Percentiles rank a stretch among this genome's conserved stretches.
Evolutionary conservation across 30 jellyfish, hydroid and myxozoan genomes (phyloP).

Genomic region (Kudoa iwatai): DNA sequence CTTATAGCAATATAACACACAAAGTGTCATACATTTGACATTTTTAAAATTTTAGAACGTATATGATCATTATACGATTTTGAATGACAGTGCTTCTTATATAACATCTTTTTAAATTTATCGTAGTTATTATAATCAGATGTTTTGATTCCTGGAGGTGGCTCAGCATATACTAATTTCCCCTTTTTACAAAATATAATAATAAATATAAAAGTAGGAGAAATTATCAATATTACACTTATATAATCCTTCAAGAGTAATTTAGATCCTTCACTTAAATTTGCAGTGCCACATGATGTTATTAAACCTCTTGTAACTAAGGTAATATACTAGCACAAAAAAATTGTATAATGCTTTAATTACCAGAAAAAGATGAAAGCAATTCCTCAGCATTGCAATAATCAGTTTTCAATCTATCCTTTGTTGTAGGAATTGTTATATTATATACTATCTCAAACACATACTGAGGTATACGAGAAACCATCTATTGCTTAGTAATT

Average conservation of each 20-base stretch:
- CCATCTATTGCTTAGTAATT: too few relatives aligned
- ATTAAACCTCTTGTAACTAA: constrained; percentile 50
- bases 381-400: neutral
- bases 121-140: too few relatives aligned
- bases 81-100: too few relatives aligned
- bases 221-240: constrained; percentile 3
- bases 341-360: neutral
- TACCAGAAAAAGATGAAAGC: neutral
- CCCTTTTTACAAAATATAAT: constrained; percentile 8
- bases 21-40: too few relatives aligned
- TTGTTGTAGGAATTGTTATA: neutral
- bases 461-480: too few relatives aligned
- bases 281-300: constrained; percentile 67
- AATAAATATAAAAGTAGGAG: neutral
- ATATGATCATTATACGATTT: too few relatives aligned
- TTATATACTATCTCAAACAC: neutral
- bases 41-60: too few relatives aligned
- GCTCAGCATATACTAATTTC: constrained; percentile 25
- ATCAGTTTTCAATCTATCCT: neutral
- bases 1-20: too few relatives aligned
- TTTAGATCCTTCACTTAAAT: constrained; percentile 39
- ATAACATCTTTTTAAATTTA: too few relatives aligned
- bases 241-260: constrained; percentile 29
- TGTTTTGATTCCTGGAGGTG: too few relatives aligned
- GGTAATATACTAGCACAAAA: too few relatives aligned